These are phyloP conservation scores for Caenorhabditis panamensis DNA, from an alignment of 2,888 invertebrate genomes.

Conservation along the genomic window DNA sequence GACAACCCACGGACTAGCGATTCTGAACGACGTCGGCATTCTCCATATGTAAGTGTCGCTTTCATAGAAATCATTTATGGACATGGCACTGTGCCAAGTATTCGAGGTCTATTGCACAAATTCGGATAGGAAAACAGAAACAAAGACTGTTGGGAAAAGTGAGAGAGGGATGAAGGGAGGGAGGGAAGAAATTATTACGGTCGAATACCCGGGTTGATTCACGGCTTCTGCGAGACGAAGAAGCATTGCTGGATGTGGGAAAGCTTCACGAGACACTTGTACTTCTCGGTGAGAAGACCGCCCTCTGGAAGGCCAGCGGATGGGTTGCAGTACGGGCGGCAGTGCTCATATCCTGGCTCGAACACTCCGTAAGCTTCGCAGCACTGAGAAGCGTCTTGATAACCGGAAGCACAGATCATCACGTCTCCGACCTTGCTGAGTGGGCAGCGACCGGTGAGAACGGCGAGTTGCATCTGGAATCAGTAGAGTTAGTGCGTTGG, in stretches of 20 bases:
- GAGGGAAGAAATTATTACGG: constrained; percentile 43
- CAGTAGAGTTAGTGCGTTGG: neutral
- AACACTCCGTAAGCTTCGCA: constrained; percentile 80
- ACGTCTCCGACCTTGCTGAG: constrained; percentile 79
- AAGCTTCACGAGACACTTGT: constrained; percentile 79
- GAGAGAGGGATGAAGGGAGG: too few relatives aligned
- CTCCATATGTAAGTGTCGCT: constrained; percentile 73
- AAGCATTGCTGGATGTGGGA: constrained; percentile 79
- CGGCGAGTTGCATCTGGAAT: constrained; percentile 79
- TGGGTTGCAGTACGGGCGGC: constrained; percentile 80
- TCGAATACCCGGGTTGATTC: constrained; percentile 26
- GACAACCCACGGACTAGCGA: constrained; percentile 53
- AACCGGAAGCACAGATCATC: constrained; percentile 81
- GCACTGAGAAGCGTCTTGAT: constrained; percentile 79
- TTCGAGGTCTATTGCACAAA: constrained; percentile 49
- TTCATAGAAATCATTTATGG: constrained; percentile 44
- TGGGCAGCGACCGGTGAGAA: constrained; percentile 80
- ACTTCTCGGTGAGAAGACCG: constrained; percentile 80
- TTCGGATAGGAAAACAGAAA: constrained; percentile 12
- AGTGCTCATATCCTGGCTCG: constrained; percentile 80
- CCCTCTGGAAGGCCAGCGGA: constrained; percentile 79
- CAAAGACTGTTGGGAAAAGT: constrained; percentile 15
- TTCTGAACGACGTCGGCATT: constrained; percentile 72
- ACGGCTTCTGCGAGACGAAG: constrained; percentile 80
- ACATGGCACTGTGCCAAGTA: constrained; percentile 57